Conservation (phyloP, 2,113 vertebrate genomes). For the Burhinus bistriatus region DNA sequence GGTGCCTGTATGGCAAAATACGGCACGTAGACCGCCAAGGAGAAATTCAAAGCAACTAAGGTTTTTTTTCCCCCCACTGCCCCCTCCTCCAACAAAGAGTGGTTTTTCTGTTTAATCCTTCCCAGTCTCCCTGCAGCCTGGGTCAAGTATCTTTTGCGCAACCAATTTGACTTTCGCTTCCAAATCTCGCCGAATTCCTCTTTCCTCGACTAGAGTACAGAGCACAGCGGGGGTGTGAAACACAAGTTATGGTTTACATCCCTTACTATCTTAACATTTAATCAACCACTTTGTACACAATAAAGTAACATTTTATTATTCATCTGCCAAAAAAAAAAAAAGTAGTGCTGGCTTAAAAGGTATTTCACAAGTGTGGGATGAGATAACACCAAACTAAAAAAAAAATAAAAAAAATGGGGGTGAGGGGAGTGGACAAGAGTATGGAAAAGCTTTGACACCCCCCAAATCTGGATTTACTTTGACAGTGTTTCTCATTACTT, state of each 20-base stretch:
- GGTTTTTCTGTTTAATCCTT: not conserved
- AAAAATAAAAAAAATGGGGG: not conserved
- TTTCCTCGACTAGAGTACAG: fast-evolving
- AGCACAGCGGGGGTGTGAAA: not conserved
- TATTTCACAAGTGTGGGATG: not conserved
- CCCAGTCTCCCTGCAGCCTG: not conserved
- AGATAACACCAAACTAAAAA: not conserved
- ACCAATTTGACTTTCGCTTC: not conserved
- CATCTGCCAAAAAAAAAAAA: not conserved
- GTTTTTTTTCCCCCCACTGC: no score
- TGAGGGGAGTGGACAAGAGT: not conserved
- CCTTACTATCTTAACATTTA: fast-evolving
- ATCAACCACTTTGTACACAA: not conserved
- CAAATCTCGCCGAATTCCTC: not conserved
- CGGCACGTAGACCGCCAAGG: fast-evolving
- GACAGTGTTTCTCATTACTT: not conserved
- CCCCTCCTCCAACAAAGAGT: not conserved
- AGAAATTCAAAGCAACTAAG: not conserved
- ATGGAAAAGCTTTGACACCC: not conserved
- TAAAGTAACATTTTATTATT: not conserved
- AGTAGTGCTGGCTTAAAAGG: not conserved
- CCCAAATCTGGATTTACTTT: not conserved
- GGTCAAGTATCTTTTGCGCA: not conserved
- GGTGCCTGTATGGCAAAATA: fast-evolving
- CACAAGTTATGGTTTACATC: not conserved